Evolutionary conservation across 1,140 invertebrate genomes (phyloP), one percentile per base, ranked within the genome.

Genomic region (Hylyphantes graminicola): DNA sequence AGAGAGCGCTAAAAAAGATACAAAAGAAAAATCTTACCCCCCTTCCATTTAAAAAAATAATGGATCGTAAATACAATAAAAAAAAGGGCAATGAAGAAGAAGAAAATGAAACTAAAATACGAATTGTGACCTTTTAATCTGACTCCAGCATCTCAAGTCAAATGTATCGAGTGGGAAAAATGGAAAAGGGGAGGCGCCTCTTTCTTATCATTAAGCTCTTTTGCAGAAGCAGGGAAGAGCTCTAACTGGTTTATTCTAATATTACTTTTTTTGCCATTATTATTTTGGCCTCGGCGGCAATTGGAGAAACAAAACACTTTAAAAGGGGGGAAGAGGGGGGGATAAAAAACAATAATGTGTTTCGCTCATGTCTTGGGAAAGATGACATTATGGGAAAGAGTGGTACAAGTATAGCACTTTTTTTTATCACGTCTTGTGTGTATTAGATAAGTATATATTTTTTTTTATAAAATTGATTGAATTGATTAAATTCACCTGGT

Each of bases 101-200:
- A 81, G 79, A 81, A 64, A 81, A 63, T 57, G 79, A 81, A 81
- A 81, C 67, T 73, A 81, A 81, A 81, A 83, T 67, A 83, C 80
- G 70, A 83, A 73, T 83, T 83, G 59, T 83, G 80, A 83, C 80
- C 80, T 83, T 83, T 83, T 83, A 83, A 83, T 83, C 80, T 83
- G 80, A 53, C 70, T 83, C 57, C 72, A 57, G 61, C 70, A 83
- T 83, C 80, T 83, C 80, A 17, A 83, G 80, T 83, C 75, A 74
- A 83, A 83, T 83, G 80, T 83, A 83, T 83, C 80, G 80, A 83
- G 80, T 75, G 59, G 72, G 72, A 57, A 65, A 83, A 75, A 83
- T 83, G 80, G 80, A 75, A 67, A 83, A 61, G 80, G 54, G 80
- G 80, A 74, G 80, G 70, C n/a, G 61, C 72, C 72, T 35, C 35